Percentiles rank a stretch among this genome's conserved stretches.
phyloP scores from a whole-genome alignment of 2,888 invertebrate genomes.

The Tenodera sinensis region DNA sequence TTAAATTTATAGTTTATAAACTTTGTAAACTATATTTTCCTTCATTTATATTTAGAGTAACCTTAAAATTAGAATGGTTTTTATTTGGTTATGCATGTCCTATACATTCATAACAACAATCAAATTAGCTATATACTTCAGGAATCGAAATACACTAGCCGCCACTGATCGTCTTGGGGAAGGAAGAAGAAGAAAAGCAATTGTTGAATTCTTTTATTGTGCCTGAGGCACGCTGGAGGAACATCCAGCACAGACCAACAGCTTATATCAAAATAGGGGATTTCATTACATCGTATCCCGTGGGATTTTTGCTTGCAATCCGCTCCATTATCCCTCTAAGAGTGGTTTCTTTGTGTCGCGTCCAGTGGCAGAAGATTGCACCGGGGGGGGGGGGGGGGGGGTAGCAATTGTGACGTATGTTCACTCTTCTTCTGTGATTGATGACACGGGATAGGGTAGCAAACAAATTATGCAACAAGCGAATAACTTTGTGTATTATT shows the following conservation, averaged over 20 bases:
- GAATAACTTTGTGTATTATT: too few species aligned
- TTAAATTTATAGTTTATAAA: too few species aligned
- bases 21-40: too few species aligned
- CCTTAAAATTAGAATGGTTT: too few species aligned
- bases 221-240: background rate
- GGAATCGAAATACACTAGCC: too few species aligned
- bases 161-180: background rate
- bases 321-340: background rate
- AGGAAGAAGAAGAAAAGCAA: too few species aligned
- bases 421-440: background rate
- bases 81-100: too few species aligned
- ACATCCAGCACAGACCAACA: background rate
- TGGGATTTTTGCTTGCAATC: background rate
- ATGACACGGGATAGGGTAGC: background rate
- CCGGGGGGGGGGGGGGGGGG: too few species aligned
- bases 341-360: background rate
- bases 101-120: too few species aligned
- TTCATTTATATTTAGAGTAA: too few species aligned
- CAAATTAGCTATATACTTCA: too few species aligned
- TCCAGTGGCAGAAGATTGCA: background rate
- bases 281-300: background rate
- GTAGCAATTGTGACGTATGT: background rate
- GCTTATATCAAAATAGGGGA: background rate
- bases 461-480: too few species aligned
- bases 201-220: background rate